Base-by-base conservation (phyloP, 2,113 vertebrate genomes). In the Lates calcarifer region DNA sequence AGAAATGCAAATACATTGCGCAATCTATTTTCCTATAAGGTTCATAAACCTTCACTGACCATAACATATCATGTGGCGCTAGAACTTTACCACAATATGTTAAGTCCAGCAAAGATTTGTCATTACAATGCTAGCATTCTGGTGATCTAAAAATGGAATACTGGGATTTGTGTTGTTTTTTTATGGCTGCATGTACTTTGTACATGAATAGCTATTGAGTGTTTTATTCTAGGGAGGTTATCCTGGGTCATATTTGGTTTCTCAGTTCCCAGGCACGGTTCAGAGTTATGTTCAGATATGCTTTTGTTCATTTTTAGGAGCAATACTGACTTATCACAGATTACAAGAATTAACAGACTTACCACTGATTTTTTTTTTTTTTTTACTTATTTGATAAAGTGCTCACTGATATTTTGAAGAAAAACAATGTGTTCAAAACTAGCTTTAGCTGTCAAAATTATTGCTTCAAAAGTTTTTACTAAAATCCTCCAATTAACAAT, bases 391-490 rank as follows among this genome's bases (percentile, higher is more conserved):
- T 28, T 18, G 37, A 62, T 3, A 41, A 49, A 31, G 18, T 1
- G 3, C 20, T 61, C 17, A 49, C 29, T 33, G 24, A 61, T 26
- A 29, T 64, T 79, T 65, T 26, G 17, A 60, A 33, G 47, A 11
- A 31, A 20, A 39, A 45, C 1, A 51, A 29, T 10, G 8, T 47
- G 14, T 39, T 70, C 5, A 35, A 31, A 71, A 55, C 18, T 12
- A 58, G 1, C 26, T 74, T 33, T 26, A 41, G 26, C 5, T 22
- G 1, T 66, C 2, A 20, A 58, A 60, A 49, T 18, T 74, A 81
- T 78, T 77, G 80, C 63, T 77, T 68, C 7, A 37, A 66, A 35
- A 37, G 37, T 51, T 73, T 26, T 68, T 28, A 17, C n/a, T 35
- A 53, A 31, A 68, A 47, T 60, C 18, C 11, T 68, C 37, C 6